These are phyloP conservation scores for Lynx canadensis DNA, from an alignment of 2,113 vertebrate genomes.

Conservation along the genomic window DNA sequence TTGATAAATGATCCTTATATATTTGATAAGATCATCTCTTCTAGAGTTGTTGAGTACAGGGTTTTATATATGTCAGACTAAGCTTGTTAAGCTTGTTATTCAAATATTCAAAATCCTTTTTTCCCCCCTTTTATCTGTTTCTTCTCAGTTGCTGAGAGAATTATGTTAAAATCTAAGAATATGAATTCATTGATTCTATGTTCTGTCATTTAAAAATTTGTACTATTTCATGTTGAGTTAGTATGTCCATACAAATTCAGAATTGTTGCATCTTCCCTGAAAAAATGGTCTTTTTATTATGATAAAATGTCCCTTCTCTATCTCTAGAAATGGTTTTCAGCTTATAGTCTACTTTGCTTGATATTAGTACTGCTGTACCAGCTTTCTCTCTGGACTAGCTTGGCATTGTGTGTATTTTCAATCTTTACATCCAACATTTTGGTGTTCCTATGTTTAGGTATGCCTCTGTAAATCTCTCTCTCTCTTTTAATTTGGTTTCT, in stretches of 20 bases:
- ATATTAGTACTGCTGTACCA: neutral
- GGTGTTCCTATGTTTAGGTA: neutral
- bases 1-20: neutral
- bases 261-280: neutral
- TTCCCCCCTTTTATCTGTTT: neutral
- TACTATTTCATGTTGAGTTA: neutral
- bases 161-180: neutral
- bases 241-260: neutral
- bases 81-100: neutral
- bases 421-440: neutral
- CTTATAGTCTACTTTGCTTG: neutral
- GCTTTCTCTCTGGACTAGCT: neutral
- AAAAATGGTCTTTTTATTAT: neutral
- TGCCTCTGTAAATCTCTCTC: neutral
- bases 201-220: neutral
- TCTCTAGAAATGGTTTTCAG: neutral
- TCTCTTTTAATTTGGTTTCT: neutral
- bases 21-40: neutral
- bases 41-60: neutral
- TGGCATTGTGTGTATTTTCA: neutral
- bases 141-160: neutral
- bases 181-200: neutral
- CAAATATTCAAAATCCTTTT: neutral
- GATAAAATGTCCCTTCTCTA: neutral
- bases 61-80: neutral